Percentiles rank a stretch among this genome's conserved stretches.
These are phyloP conservation scores for Micrasema longulum DNA, from an alignment of 1,140 invertebrate species.

Conservation along the genomic window DNA sequence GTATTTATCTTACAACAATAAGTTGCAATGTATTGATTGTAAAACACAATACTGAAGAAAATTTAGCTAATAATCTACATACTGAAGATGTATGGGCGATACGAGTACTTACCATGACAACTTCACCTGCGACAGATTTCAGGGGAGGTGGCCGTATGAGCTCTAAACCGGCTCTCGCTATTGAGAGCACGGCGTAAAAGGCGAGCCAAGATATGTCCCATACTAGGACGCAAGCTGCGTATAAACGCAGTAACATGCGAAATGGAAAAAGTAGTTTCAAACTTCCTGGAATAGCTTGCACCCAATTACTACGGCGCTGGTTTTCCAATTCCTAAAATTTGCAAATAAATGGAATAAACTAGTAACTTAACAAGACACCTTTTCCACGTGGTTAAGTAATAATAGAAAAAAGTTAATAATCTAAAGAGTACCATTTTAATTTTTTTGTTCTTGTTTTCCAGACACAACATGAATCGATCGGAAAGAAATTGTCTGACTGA, in stretches of 20 bases:
- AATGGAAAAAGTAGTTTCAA: slow-evolving; percentile 58
- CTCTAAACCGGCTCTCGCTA: slow-evolving; percentile 67
- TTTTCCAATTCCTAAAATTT: slow-evolving; percentile 24
- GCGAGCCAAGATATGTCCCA: slow-evolving; percentile 69
- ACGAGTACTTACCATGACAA: slow-evolving; percentile 69
- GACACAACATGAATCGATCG: slow-evolving; percentile 3
- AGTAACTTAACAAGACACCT: neutral
- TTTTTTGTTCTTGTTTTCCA: neutral
- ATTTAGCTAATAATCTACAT: too few relatives aligned
- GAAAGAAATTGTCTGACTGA: slow-evolving; percentile 16
- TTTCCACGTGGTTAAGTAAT: too few relatives aligned
- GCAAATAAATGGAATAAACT: too few relatives aligned
- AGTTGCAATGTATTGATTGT: too few relatives aligned
- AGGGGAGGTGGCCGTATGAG: slow-evolving; percentile 68
- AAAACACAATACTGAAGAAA: too few relatives aligned
- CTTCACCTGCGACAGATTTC: slow-evolving; percentile 71
- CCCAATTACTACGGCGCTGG: slow-evolving; percentile 24
- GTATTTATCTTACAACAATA: too few relatives aligned
- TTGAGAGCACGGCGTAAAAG: slow-evolving; percentile 67
- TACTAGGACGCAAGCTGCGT: slow-evolving; percentile 68
- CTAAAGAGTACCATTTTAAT: slow-evolving; percentile 7
- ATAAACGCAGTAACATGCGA: slow-evolving; percentile 69
- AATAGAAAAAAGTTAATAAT: neutral
- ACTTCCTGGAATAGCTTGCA: slow-evolving; percentile 35
- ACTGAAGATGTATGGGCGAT: too few relatives aligned